Evolutionary conservation across 2,113 vertebrate genomes (phyloP).

Genomic region (Esox niger): DNA sequence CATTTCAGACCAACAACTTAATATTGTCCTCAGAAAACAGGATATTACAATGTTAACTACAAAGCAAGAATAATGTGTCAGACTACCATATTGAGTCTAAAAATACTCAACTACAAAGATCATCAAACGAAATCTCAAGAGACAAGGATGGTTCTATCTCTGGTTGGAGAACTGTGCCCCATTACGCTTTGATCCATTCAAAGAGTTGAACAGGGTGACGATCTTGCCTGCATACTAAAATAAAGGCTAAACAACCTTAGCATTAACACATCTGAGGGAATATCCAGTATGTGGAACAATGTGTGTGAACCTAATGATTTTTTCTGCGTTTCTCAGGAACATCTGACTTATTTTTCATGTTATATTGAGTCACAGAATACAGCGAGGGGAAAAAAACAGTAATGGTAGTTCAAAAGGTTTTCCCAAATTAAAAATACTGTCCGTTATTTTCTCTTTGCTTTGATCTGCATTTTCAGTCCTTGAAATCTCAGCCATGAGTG

Average conservation of each 20-base stretch:
- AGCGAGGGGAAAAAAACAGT: constrained; percentile 2
- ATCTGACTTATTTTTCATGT: not conserved
- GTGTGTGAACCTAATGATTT: not conserved
- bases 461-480: constrained; percentile 21
- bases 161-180: constrained; percentile 8
- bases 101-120: constrained; percentile 40
- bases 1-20: too few species aligned
- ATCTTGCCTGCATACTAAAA: constrained; percentile 10
- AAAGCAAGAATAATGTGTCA: constrained; percentile 23
- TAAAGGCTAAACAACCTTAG: constrained; percentile 7
- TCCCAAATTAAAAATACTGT: constrained; percentile 11
- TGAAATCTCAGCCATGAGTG: not conserved
- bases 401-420: constrained; percentile 30
- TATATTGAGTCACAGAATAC: constrained; percentile 7
- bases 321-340: not conserved
- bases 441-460: constrained; percentile 16
- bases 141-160: not conserved
- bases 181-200: not conserved
- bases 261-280: not conserved
- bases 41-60: not conserved
- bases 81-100: constrained; percentile 14
- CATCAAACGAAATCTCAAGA: constrained; percentile 34
- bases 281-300: not conserved
- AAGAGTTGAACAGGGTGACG: constrained; percentile 3
- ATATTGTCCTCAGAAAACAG: too few species aligned